Evolutionary conservation across 2,888 invertebrate species (phyloP).

Genomic region (Rhagonycha fulva): DNA sequence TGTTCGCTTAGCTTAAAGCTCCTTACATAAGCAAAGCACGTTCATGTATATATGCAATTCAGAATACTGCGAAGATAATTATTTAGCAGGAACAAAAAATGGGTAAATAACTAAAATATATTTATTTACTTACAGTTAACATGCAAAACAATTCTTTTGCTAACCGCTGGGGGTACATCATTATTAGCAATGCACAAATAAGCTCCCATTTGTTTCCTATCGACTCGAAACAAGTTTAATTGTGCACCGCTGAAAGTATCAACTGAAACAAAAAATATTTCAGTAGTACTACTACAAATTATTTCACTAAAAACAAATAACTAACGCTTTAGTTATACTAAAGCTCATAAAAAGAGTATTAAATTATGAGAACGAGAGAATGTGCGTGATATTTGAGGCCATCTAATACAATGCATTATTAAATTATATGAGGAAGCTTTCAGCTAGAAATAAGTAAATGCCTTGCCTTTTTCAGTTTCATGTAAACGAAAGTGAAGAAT

Average conservation of each 20-base stretch:
- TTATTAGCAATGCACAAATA: conserved; percentile 68
- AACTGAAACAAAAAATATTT: conserved; percentile 48
- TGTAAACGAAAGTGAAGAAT: conserved; percentile 49
- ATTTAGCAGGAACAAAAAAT: not conserved
- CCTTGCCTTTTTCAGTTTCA: conserved; percentile 54
- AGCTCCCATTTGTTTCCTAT: conserved; percentile 65
- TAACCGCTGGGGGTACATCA: conserved; percentile 65
- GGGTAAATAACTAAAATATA: not conserved
- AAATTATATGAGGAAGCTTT: not conserved
- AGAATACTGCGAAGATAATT: not conserved
- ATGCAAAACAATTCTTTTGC: conserved; percentile 72
- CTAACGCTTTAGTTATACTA: not conserved
- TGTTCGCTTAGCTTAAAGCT: no score
- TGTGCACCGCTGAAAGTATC: conserved; percentile 60
- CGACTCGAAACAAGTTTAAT: conserved; percentile 60
- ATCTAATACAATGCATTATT: not conserved
- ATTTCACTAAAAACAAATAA: not conserved
- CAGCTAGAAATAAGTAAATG: not conserved
- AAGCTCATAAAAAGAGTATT: not conserved
- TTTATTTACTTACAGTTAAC: conserved; percentile 71
- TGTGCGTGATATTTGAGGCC: not conserved
- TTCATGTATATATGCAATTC: not conserved
- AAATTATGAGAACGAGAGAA: not conserved
- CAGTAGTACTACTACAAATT: conserved; percentile 1
- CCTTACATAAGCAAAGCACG: not conserved